Base-by-base conservation (phyloP, 2,113 vertebrate genomes). In the Ictidomys tridecemlineatus region DNA sequence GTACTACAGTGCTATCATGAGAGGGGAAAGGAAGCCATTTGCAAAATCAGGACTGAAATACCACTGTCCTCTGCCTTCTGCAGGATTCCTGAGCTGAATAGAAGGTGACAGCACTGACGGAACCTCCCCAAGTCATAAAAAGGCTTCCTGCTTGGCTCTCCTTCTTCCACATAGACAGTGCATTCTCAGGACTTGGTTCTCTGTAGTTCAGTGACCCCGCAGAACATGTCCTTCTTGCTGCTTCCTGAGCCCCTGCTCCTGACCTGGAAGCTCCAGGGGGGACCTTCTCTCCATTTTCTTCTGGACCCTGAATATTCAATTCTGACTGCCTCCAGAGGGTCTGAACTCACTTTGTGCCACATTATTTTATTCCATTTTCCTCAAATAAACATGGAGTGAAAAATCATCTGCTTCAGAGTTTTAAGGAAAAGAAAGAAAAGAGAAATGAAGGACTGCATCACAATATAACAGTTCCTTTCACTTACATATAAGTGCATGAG, bases 71-170 rank as follows among this genome's bases (percentile, higher is more conserved):
- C 14, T 72, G 45, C 92, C 51, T 79, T 34, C 20, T 84, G 26
- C 87, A 95, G 94, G 94, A 32, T 56, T 92, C 74, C 79, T 96
- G 87, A 96, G 80, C 32, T 92, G 91, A 92, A 16, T 26, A 20
- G 34, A 16, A 80, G 26, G 22, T 24, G 51, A 51, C 0, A 22
- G 30, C 37, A 3, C 53, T 30, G 2, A 9, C 14, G 22, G 45
- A 87, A 80, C 39, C 39, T 67, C 34, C 56, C 42, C 1, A 8
- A 0, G 26, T n/a, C 37, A 10, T 80, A 20, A 4, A 70, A 26
- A 7, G 2, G 0, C 45, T 17, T 80, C 42, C 56, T 45, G 42
- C 8, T 5, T 58, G 37, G 2, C 8, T 67, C 6, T 30, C 8
- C 2, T 2, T 67, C 85, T 58, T 56, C 37, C 14, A 45, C 2